A percentile compares a stretch with the other conserved stretches of the same genome.
phyloP scores from a whole-genome alignment of 2,888 invertebrate genomes.

The Muscina levida region DNA sequence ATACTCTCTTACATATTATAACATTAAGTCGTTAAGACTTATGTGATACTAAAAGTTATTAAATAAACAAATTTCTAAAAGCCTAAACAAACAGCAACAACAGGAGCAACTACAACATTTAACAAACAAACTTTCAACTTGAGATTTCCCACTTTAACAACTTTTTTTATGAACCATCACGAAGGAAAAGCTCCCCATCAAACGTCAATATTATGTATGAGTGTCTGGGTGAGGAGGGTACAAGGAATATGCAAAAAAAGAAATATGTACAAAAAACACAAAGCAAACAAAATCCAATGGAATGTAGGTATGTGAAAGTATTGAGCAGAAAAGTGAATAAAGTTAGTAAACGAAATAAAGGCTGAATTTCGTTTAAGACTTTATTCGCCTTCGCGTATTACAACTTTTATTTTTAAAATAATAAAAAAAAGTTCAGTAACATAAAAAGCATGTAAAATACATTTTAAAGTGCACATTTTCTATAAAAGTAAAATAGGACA shows the following conservation, averaged over 20 bases:
- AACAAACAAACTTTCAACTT: constrained; percentile 38
- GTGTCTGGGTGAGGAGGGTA: too few species aligned
- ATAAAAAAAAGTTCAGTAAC: too few species aligned
- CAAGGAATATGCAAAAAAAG: constrained; percentile 26
- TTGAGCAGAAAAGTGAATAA: constrained; percentile 28
- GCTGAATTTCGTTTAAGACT: constrained; percentile 15
- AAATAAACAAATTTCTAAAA: constrained; percentile 75
- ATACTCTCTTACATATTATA: constrained; percentile 39
- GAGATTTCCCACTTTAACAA: constrained; percentile 42
- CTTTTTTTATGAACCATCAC: constrained; percentile 30
- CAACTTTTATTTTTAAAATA: too few species aligned
- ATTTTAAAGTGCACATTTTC: too few species aligned
- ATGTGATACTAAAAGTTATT: constrained; percentile 76
- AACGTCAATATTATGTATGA: too few species aligned
- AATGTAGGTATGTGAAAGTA: constrained; percentile 21
- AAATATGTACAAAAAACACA: constrained; percentile 47
- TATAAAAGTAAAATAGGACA: too few species aligned
- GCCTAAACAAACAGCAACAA: constrained; percentile 53
- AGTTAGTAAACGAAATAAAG: neutral
- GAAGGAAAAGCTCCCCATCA: too few species aligned
- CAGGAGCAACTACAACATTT: constrained; percentile 24
- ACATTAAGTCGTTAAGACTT: constrained; percentile 75
- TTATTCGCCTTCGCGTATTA: too few species aligned
- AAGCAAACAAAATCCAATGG: constrained; percentile 52
- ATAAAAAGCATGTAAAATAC: too few species aligned